Percentiles rank a stretch among this genome's conserved stretches.
Conservation (phyloP, 2,888 invertebrate species). For the Xestobium rufovillosum region DNA sequence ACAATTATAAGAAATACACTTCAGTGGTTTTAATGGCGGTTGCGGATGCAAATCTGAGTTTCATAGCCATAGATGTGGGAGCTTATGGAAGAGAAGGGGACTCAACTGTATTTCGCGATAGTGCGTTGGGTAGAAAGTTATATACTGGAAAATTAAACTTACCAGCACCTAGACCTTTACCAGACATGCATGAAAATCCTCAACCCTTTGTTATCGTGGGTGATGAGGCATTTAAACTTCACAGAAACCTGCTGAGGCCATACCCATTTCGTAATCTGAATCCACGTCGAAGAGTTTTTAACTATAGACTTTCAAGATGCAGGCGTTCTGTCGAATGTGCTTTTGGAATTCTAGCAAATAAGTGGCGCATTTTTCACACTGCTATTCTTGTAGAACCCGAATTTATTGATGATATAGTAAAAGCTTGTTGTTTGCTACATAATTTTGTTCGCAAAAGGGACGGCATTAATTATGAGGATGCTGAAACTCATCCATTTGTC, state of each 20-base stretch:
- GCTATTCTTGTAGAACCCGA: constrained; percentile 14
- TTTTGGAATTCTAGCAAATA: constrained; percentile 19
- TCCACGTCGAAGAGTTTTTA: constrained; percentile 19
- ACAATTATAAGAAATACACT: constrained; percentile 21
- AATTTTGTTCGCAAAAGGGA: constrained; percentile 3
- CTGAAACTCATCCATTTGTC: constrained; percentile 4
- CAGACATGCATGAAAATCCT: constrained; percentile 11
- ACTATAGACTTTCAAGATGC: constrained; percentile 19
- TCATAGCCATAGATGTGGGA: constrained; percentile 20
- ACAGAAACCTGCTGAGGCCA: constrained; percentile 13
- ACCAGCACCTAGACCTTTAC: constrained; percentile 16
- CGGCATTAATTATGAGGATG: constrained; percentile 4
- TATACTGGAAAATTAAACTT: constrained; percentile 16
- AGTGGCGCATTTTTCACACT: constrained; percentile 16
- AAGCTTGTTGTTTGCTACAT: constrained; percentile 3
- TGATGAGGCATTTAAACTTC: constrained; percentile 17
- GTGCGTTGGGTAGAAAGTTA: constrained; percentile 18
- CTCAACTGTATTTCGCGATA: constrained; percentile 16
- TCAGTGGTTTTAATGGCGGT: constrained; percentile 22
- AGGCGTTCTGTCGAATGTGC: constrained; percentile 18
- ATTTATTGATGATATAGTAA: constrained; percentile 9
- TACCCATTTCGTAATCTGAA: constrained; percentile 10
- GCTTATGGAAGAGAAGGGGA: constrained; percentile 20
- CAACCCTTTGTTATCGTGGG: constrained; percentile 18
- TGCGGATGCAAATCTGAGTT: constrained; percentile 22